Evolutionary conservation across 2,888 invertebrate species (phyloP), one percentile per base, ranked within the genome.

Genomic region (Cotesia congregata): DNA sequence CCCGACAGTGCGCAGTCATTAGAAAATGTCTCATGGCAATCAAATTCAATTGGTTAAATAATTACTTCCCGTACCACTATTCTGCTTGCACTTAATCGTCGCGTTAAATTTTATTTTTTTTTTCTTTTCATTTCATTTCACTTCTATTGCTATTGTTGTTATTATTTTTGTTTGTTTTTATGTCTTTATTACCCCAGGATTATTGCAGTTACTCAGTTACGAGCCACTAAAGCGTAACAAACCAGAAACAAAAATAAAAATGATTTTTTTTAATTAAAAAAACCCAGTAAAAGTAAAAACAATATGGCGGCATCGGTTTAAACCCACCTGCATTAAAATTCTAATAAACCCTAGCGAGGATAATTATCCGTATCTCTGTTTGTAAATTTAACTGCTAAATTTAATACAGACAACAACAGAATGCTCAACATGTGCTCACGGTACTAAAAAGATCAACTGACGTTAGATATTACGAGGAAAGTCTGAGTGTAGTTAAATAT

Each of bases 1-100:
- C 9, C 50, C 12, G 12, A 3, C 50, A 9, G 9, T 12, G 50
- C 50, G 12, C 9, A 12, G 50, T 50, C 50, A 50, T 50, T 50
- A 50, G 50, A 50, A 50, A 50, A 50, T 50, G 50, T 50, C 50
- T 50, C 50, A 50, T 50, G 50, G 50, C 50, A 50, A 50, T 50
- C 50, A 50, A 50, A 50, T 50, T 50, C 50, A 50, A 50, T 50
- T 50, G 50, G 50, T 50, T 12, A 50, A 50, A 50, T 50, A 50
- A 50, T 50, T 50, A 50, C 50, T 50, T 50, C 50, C 50, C 50
- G 50, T 50, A 12, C 50, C 12, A 50, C 50, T 12, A 50, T 50
- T 50, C 12, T 4, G 50, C 50, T 50, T 3, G 50, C 50, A 50
- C 50, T 50, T 50, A 50, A 50, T 50, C 12, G 50, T 12, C 50